phyloP scores from a whole-genome alignment of 1,140 invertebrate species.

The Eufriesea mexicana region DNA sequence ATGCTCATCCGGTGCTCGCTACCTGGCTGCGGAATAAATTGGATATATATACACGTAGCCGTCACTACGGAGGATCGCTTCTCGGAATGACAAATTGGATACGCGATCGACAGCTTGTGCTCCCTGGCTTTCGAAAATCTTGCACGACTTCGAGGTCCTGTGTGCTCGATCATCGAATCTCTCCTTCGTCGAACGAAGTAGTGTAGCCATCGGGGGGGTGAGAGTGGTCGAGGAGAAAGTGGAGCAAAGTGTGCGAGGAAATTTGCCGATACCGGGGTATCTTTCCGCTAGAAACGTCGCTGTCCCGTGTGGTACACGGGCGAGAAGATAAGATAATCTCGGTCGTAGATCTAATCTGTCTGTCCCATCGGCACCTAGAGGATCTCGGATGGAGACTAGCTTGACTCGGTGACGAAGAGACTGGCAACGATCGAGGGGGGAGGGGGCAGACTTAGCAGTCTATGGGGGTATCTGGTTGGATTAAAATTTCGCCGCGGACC shows the following conservation, averaged over 20 bases:
- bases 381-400: too few relatives aligned
- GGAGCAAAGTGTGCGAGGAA: too few relatives aligned
- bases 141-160: not conserved
- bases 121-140: conserved; percentile 4
- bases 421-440: too few relatives aligned
- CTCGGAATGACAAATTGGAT: conserved; percentile 59
- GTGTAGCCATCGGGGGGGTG: too few relatives aligned
- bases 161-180: too few relatives aligned
- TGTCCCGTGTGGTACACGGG: not conserved
- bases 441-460: not conserved
- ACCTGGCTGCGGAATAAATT: conserved; percentile 59
- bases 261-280: not conserved
- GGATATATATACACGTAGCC: not conserved
- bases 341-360: not conserved
- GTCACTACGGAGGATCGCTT: conserved; percentile 33
- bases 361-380: not conserved
- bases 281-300: not conserved
- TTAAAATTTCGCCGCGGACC: conserved; percentile 25
- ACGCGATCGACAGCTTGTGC: conserved; percentile 16
- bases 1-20: conserved; percentile 54
- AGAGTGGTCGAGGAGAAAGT: too few relatives aligned
- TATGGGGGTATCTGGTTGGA: not conserved
- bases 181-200: not conserved
- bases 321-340: not conserved
- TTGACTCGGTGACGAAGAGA: too few relatives aligned